phyloP scores from a whole-genome alignment of 2,113 vertebrate species.

The Poeciliopsis occidentalis region DNA sequence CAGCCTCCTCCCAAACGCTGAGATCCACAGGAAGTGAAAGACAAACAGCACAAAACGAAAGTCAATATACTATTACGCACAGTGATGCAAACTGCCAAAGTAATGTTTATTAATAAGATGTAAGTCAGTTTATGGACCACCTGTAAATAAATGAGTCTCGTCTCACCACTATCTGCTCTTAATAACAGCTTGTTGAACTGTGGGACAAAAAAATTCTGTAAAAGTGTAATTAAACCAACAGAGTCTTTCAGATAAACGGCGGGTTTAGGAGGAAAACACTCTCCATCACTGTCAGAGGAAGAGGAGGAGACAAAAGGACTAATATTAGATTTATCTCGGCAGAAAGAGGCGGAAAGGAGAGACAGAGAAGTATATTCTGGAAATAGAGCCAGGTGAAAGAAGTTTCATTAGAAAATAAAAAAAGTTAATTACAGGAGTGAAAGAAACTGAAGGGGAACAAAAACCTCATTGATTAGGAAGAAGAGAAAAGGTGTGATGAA shows the following conservation, averaged over 20 bases:
- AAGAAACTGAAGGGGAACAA: too few relatives aligned
- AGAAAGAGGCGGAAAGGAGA: slow-evolving; percentile 11
- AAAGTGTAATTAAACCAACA: slow-evolving; percentile 54
- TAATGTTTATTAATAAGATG: slow-evolving; percentile 23
- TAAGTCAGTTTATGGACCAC: slow-evolving; percentile 7
- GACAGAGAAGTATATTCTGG: slow-evolving; percentile 28
- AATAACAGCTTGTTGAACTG: neutral
- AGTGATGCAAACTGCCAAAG: slow-evolving; percentile 3
- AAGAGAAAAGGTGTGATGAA: neutral
- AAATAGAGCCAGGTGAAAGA: slow-evolving; percentile 14
- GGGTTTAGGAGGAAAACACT: slow-evolving; percentile 46
- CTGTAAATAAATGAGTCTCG: slow-evolving; percentile 16
- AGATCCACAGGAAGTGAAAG: neutral
- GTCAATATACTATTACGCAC: neutral
- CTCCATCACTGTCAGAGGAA: slow-evolving; percentile 62
- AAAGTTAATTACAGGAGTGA: neutral
- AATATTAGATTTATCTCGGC: slow-evolving; percentile 30
- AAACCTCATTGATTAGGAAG: neutral
- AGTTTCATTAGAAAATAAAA: slow-evolving; percentile 9
- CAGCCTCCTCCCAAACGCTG: neutral
- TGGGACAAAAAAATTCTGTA: slow-evolving; percentile 10
- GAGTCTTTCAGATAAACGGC: slow-evolving; percentile 42
- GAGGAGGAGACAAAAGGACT: slow-evolving; percentile 32
- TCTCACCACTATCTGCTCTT: slow-evolving; percentile 10
- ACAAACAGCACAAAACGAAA: neutral